Evolutionary conservation across 2,797 vertebrate genomes (phyloP).

Genomic region (Urocyon cinereoargenteus): DNA sequence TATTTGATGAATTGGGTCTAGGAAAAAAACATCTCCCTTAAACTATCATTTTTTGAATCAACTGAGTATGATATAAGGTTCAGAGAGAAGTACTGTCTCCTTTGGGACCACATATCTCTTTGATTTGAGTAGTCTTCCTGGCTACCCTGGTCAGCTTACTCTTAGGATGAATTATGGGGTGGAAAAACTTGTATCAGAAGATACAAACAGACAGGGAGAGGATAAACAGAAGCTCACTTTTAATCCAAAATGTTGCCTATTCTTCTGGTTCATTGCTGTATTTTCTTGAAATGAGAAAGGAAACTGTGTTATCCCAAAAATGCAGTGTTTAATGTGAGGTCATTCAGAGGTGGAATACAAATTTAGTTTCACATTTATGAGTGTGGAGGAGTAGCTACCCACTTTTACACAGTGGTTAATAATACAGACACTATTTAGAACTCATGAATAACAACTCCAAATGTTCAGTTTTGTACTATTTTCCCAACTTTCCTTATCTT

Average conservation of each 20-base stretch:
- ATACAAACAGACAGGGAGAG: neutral
- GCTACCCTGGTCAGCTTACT: neutral
- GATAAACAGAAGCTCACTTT: slow-evolving; percentile 32
- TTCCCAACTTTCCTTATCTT: neutral
- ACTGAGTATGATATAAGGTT: slow-evolving; percentile 4
- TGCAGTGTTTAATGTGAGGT: neutral
- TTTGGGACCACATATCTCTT: neutral
- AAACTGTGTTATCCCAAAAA: neutral
- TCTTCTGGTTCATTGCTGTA: neutral
- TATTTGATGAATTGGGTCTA: slow-evolving; percentile 63
- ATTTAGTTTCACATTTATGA: neutral
- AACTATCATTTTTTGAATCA: slow-evolving; percentile 50
- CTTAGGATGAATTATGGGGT: slow-evolving; percentile 8
- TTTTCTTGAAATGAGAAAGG: neutral
- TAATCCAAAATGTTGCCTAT: neutral
- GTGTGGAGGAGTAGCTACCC: neutral
- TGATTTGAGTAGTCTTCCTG: neutral
- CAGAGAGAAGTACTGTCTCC: neutral
- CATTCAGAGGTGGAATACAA: neutral
- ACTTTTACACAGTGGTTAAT: neutral
- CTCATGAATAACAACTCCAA: neutral
- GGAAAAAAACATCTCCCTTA: slow-evolving; percentile 39
- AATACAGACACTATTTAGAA: neutral
- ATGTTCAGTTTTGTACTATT: neutral
- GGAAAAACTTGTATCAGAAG: neutral